phyloP scores from a whole-genome alignment of 2,797 vertebrate genomes.

The Thalassophryne amazonica region DNA sequence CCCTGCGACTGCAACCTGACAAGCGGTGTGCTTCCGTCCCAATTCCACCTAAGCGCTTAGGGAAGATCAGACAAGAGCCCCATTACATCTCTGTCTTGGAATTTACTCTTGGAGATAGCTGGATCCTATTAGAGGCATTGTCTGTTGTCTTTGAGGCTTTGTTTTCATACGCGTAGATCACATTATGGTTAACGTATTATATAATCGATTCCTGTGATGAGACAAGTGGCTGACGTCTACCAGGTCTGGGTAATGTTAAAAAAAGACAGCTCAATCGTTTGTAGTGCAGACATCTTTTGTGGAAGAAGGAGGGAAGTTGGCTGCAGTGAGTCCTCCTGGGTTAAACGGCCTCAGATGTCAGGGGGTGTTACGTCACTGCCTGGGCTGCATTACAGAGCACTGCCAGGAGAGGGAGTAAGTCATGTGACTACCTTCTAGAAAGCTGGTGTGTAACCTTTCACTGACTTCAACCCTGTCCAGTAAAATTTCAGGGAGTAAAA shows the following conservation, averaged over 20 bases:
- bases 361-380: slow-evolving; percentile 33
- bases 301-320: slow-evolving; percentile 39
- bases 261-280: slow-evolving; percentile 47
- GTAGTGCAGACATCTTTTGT: slow-evolving; percentile 10
- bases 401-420: slow-evolving; percentile 68
- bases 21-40: slow-evolving; percentile 18
- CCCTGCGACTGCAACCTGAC: slow-evolving; percentile 15
- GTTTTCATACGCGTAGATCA: slow-evolving; percentile 67
- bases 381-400: slow-evolving; percentile 46
- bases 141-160: slow-evolving; percentile 52
- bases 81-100: slow-evolving; percentile 68
- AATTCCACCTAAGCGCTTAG: slow-evolving; percentile 26
- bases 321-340: slow-evolving; percentile 35
- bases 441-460: slow-evolving; percentile 1
- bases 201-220: slow-evolving; percentile 61
- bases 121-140: slow-evolving; percentile 57
- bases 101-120: slow-evolving; percentile 62
- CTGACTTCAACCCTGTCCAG: slow-evolving; percentile 17
- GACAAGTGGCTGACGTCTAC: slow-evolving; percentile 63
- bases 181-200: slow-evolving; percentile 59
- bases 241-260: slow-evolving; percentile 51
- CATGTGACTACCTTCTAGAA: slow-evolving; percentile 31
- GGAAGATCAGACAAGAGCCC: slow-evolving; percentile 51
- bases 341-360: slow-evolving; percentile 71
- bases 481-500: slow-evolving; percentile 1